These are phyloP conservation scores for Drosophila infuscata DNA, from an alignment of 2,888 invertebrate genomes.

Conservation along the genomic window DNA sequence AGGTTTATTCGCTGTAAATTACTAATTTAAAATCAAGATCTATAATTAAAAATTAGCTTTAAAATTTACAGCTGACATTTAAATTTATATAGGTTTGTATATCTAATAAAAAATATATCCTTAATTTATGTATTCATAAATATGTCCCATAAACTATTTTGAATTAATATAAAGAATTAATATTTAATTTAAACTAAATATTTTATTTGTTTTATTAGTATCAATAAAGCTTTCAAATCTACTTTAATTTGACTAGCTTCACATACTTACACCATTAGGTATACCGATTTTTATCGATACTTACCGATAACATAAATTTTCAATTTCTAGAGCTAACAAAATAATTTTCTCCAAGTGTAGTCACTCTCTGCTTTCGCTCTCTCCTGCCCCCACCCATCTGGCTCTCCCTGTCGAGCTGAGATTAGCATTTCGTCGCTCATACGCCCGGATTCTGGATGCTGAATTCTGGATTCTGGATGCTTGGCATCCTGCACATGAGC, in stretches of 20 bases:
- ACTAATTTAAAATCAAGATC: background rate
- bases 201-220: too few relatives aligned
- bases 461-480: conserved; percentile 37
- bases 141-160: too few relatives aligned
- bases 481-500: conserved; percentile 65
- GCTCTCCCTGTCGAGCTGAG: conserved; percentile 19
- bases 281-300: background rate
- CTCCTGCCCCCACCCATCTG: too few relatives aligned
- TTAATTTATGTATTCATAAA: too few relatives aligned
- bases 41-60: background rate
- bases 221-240: too few relatives aligned
- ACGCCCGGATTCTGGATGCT: conserved; percentile 54
- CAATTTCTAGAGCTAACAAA: too few relatives aligned
- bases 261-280: background rate
- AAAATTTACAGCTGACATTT: rapidly evolving
- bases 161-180: too few relatives aligned
- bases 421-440: conserved; percentile 79
- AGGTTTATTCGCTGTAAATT: background rate
- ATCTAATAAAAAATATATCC: too few relatives aligned
- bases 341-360: background rate
- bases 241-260: background rate
- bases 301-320: background rate
- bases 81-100: background rate
- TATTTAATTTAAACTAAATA: too few relatives aligned
- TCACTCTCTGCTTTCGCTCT: background rate